These are phyloP conservation scores for Neosilurus hyrtlii DNA, from an alignment of 2,797 vertebrate species.

Conservation along the genomic window DNA sequence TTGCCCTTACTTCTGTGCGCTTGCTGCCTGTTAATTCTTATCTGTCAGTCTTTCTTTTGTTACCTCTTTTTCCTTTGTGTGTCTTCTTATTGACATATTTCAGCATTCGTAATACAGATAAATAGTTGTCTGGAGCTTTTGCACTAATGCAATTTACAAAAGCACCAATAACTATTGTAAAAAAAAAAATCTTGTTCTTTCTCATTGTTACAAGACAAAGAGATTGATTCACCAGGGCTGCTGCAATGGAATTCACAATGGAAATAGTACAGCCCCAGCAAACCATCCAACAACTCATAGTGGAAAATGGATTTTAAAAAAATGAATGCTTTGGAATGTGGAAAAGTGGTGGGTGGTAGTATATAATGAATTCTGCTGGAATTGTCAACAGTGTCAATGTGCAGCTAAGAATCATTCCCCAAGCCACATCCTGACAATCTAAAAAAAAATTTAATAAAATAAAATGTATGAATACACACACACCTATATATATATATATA, in stretches of 20 bases:
- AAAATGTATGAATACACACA: too few species aligned
- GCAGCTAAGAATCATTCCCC: neutral
- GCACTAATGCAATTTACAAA: neutral
- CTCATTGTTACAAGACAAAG: neutral
- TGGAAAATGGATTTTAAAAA: neutral
- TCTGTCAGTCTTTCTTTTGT: neutral
- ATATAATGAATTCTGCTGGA: neutral
- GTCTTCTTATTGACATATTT: conserved; percentile 12
- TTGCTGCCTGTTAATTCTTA: conserved; percentile 31
- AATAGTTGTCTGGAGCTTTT: neutral
- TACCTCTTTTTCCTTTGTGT: neutral
- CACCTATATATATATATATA: too few species aligned
- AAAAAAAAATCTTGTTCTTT: conserved; percentile 3
- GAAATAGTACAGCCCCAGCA: neutral
- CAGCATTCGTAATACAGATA: neutral
- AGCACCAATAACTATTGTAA: neutral
- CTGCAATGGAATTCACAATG: neutral
- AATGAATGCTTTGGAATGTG: conserved; percentile 8
- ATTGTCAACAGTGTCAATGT: neutral
- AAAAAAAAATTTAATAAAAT: neutral
- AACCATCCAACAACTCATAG: neutral
- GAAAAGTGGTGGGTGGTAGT: conserved; percentile 10
- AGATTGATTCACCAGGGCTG: neutral
- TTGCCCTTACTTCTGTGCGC: conserved; percentile 24
- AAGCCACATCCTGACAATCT: neutral